These are phyloP conservation scores for Leucania comma DNA, from an alignment of 2,888 invertebrate genomes.

Conservation along the genomic window DNA sequence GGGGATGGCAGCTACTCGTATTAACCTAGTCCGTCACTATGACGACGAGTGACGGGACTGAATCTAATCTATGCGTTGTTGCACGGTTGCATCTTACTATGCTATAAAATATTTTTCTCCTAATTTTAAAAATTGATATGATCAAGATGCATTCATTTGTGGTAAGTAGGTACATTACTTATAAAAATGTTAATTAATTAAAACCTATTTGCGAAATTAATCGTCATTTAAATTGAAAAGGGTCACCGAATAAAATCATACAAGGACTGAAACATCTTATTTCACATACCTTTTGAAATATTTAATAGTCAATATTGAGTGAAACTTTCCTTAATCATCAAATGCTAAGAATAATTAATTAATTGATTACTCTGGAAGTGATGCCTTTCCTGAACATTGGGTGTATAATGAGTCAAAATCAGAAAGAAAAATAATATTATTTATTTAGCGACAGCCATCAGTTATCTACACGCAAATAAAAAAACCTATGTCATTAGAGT, in stretches of 20 bases:
- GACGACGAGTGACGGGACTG: constrained; percentile 56
- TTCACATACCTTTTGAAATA: neutral
- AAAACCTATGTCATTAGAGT: no score
- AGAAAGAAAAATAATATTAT: no score
- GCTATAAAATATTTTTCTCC: neutral
- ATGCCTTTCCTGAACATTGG: no score
- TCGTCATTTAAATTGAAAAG: no score
- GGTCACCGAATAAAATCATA: no score
- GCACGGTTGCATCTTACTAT: constrained; percentile 44
- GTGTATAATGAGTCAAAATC: no score
- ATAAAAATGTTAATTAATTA: no score
- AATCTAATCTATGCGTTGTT: constrained; percentile 39
- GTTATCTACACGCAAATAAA: no score
- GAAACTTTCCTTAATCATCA: neutral
- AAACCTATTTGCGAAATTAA: no score
- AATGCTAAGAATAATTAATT: neutral
- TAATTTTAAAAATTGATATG: neutral
- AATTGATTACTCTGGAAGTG: neutral
- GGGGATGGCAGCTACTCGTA: constrained; percentile 15
- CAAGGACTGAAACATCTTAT: no score
- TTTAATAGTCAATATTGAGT: neutral
- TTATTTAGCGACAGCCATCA: no score
- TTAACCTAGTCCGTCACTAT: constrained; percentile 42
- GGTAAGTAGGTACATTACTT: no score
- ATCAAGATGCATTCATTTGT: neutral